Percentiles rank a stretch among this genome's conserved stretches.
phyloP scores from a whole-genome alignment of 2,797 vertebrate species.

The Gorsachius magnificus region DNA sequence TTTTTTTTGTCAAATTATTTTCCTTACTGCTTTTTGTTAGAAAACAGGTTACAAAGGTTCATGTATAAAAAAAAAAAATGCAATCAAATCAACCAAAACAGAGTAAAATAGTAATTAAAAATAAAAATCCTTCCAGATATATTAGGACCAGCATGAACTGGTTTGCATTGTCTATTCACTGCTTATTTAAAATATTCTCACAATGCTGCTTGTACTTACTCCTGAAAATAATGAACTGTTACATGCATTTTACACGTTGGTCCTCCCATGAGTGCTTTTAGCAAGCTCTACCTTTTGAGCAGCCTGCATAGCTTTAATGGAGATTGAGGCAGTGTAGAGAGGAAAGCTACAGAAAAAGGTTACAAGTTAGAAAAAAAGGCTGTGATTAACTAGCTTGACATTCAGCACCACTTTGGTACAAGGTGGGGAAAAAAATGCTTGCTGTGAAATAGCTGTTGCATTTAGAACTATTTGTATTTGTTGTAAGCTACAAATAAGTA shows the following conservation, averaged over 20 bases:
- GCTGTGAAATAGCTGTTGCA: background rate
- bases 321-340: conserved; percentile 10
- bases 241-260: conserved; percentile 39
- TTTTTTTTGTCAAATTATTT: background rate
- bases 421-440: background rate
- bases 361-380: conserved; percentile 10
- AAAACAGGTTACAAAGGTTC: background rate
- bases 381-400: conserved; percentile 63
- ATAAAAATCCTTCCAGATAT: background rate
- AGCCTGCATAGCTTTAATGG: conserved; percentile 46
- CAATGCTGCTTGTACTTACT: background rate
- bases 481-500: background rate
- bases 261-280: conserved; percentile 67
- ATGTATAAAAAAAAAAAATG: background rate
- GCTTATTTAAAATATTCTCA: conserved; percentile 14
- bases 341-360: conserved; percentile 43
- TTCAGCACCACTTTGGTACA: conserved; percentile 38
- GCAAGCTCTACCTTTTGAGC: conserved; percentile 29
- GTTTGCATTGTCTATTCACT: background rate
- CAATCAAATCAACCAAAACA: background rate
- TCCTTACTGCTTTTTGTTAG: background rate
- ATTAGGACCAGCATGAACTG: background rate
- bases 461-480: background rate
- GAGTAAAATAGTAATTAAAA: background rate
- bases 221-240: conserved; percentile 61